Percentiles rank a stretch among this genome's conserved stretches.
These are phyloP conservation scores for Lethenteron camtschaticum DNA, from an alignment of 2,113 vertebrate genomes.

Conservation along the genomic window DNA sequence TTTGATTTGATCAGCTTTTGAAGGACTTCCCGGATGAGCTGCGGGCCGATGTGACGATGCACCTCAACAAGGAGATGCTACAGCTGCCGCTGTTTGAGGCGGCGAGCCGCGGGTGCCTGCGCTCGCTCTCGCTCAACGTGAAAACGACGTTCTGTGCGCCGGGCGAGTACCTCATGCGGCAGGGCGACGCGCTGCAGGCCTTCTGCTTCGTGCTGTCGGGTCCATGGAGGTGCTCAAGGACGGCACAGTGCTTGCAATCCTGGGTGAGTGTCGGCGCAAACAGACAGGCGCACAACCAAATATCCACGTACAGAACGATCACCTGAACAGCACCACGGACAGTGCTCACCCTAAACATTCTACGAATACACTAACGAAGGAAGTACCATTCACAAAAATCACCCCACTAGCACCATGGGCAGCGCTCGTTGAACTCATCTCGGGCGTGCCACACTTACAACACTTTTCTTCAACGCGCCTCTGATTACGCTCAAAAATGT, in stretches of 20 bases:
- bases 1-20: constrained; percentile 16
- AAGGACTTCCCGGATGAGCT: constrained; percentile 26
- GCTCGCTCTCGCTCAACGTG: constrained; percentile 22
- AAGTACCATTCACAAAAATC: too few relatives aligned
- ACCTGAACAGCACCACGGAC: too few relatives aligned
- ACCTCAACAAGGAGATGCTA: constrained; percentile 28
- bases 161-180: constrained; percentile 26
- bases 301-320: too few relatives aligned
- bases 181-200: constrained; percentile 25
- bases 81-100: constrained; percentile 23
- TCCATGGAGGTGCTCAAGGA: constrained; percentile 31
- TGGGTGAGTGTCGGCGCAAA: constrained; percentile 15
- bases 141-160: constrained; percentile 23
- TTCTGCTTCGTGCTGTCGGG: constrained; percentile 27
- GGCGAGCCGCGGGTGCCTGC: constrained; percentile 22
- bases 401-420: too few relatives aligned
- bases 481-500: too few relatives aligned
- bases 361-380: too few relatives aligned
- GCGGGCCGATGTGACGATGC: constrained; percentile 26
- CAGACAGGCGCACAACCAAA: too few relatives aligned
- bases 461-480: too few relatives aligned
- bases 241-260: constrained; percentile 25
- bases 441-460: too few relatives aligned
- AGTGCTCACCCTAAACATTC: too few relatives aligned
- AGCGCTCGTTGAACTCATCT: too few relatives aligned